Conservation (phyloP, 2,113 vertebrate species). For the Notothenia rossii region DNA sequence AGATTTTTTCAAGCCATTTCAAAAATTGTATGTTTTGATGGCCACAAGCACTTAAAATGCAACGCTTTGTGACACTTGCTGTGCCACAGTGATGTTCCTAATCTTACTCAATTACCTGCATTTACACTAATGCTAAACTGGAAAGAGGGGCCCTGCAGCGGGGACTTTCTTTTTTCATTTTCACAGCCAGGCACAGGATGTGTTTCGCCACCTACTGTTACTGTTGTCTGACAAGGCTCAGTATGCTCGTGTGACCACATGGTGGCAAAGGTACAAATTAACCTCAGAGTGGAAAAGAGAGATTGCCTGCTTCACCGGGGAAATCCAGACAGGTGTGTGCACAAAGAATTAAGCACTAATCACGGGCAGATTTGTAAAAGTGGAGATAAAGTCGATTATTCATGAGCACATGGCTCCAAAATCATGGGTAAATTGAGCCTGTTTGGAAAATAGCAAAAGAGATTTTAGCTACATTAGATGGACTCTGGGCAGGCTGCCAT, state of each 20-base stretch:
- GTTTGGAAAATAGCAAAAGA: slow-evolving; percentile 44
- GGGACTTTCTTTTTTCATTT: neutral
- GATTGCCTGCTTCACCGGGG: slow-evolving; percentile 38
- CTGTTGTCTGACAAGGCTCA: slow-evolving; percentile 55
- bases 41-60: slow-evolving; percentile 2
- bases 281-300: slow-evolving; percentile 34
- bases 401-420: slow-evolving; percentile 55
- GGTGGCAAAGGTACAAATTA: slow-evolving; percentile 50
- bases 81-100: slow-evolving; percentile 13
- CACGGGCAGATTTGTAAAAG: slow-evolving; percentile 44
- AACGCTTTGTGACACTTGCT: slow-evolving; percentile 21
- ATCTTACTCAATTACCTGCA: slow-evolving; percentile 28
- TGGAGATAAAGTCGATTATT: slow-evolving; percentile 48
- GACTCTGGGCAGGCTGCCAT: slow-evolving; percentile 27
- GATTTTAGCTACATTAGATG: slow-evolving; percentile 40
- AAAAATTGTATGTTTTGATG: slow-evolving; percentile 23
- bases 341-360: slow-evolving; percentile 56
- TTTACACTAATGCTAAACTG: slow-evolving; percentile 27
- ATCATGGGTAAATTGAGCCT: slow-evolving; percentile 46
- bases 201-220: slow-evolving; percentile 49
- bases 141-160: slow-evolving; percentile 1
- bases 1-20: slow-evolving; percentile 22
- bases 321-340: slow-evolving; percentile 51
- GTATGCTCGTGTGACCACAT: slow-evolving; percentile 49
- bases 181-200: slow-evolving; percentile 35